These are phyloP conservation scores for Proctacanthus coquilletti DNA, from an alignment of 1,140 invertebrate genomes.

Conservation along the genomic window DNA sequence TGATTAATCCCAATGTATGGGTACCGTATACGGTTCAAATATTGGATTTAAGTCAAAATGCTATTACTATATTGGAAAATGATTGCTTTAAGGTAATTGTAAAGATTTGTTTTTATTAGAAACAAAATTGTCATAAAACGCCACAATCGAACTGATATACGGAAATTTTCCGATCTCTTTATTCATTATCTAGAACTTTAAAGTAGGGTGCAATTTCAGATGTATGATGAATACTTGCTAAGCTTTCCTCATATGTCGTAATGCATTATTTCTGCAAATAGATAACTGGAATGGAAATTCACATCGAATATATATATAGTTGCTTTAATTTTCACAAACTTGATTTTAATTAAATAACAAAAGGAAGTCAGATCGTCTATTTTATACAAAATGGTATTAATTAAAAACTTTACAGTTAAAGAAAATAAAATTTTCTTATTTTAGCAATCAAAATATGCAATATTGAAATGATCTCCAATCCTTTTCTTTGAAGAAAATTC, in stretches of 20 bases:
- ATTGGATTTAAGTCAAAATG: constrained; percentile 25
- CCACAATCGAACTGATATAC: neutral
- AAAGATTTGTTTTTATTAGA: neutral
- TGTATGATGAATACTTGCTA: neutral
- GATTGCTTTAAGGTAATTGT: constrained; percentile 19
- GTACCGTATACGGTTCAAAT: constrained; percentile 21
- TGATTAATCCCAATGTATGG: constrained; percentile 24
- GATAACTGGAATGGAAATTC: too few relatives aligned
- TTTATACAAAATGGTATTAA: too few relatives aligned
- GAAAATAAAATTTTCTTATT: neutral
- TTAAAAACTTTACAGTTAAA: neutral
- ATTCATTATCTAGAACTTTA: neutral
- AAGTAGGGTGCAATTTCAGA: neutral
- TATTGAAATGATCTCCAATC: too few relatives aligned
- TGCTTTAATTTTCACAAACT: too few relatives aligned
- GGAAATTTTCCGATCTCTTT: neutral
- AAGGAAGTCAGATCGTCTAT: too few relatives aligned
- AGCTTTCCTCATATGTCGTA: neutral
- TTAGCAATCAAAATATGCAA: neutral
- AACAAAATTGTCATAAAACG: too few relatives aligned
- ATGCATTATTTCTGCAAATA: neutral
- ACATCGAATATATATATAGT: too few relatives aligned
- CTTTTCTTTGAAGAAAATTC: neutral
- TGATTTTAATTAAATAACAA: too few relatives aligned
- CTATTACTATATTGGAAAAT: constrained; percentile 24